Evolutionary conservation across 2,888 invertebrate species (phyloP), one percentile per base, ranked within the genome.

Genomic region (Hipparchia semele): DNA sequence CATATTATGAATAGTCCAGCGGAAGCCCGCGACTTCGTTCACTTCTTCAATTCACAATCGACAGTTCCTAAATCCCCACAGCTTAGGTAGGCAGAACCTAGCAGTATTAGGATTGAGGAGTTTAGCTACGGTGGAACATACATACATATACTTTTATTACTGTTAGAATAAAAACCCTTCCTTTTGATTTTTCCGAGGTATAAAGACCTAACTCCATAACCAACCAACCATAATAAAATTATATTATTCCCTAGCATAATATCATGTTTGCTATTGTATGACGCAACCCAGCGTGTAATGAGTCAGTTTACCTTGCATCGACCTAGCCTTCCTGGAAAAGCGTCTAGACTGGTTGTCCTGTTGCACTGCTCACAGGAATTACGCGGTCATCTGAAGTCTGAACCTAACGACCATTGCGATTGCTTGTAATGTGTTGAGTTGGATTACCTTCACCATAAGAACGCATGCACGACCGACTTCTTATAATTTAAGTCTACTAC

Each of bases 331-430:
- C 82, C 79, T 68, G 77, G 82, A 82, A 82, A 74, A 74, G 68
- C 72, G 82, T 83, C 82, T 83, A 83, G 83, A 83, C 81, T 76
- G 76, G 76, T 79, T 78, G 78, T 78, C 74, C 76, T 77, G 76
- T 73, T 74, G 73, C 66, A 67, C 71, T 60, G 72, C 71, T 62
- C 65, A 73, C 62, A 64, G 56, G 54, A 67, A 67, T 67, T 58
- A 67, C 58, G 12, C 67, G 67, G 58, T 9, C 45, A 56, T 13
- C 54, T 67, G 46, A 58, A 58, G 39, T 39, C 39, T 39, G 39
- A 4, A 39, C 67, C 45, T 56, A 56, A 23, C 51, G 51, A 10
- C 9, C 49, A 56, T 56, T 56, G 7, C 13, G 13, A 13, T 56
- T 56, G 53, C 10, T 53, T 39, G 23, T 23, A 39, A 5, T 39